Evolutionary conservation across 2,797 vertebrate genomes (phyloP).

Genomic region (Megaceryle alcyon): DNA sequence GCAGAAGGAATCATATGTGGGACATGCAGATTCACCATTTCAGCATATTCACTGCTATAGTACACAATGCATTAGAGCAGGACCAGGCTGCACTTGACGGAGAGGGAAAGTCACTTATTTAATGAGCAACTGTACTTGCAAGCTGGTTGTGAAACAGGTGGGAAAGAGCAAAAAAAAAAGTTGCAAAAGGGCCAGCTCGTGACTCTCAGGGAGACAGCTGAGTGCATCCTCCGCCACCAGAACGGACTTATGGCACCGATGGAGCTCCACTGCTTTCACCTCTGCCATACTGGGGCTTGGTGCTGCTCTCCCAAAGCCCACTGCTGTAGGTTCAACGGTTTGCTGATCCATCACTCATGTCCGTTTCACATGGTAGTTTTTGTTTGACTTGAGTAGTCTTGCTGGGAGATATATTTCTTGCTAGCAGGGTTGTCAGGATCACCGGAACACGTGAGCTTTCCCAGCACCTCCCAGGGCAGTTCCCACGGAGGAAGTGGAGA

Average conservation of each 20-base stretch:
- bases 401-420: slow-evolving; percentile 3
- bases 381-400: neutral
- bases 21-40: neutral
- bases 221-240: neutral
- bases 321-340: neutral
- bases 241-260: accelerated
- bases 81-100: neutral
- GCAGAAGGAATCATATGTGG: neutral
- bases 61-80: accelerated
- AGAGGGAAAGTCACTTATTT: neutral
- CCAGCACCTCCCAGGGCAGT: neutral
- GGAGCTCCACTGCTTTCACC: neutral
- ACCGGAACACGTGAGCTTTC: neutral
- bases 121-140: neutral
- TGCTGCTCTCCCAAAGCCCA: neutral
- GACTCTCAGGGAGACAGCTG: neutral
- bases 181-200: no score
- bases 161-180: neutral
- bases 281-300: accelerated
- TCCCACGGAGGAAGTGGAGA: neutral
- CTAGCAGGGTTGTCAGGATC: neutral
- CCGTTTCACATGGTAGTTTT: neutral
- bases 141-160: neutral
- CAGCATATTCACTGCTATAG: neutral
- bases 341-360: neutral